Percentiles rank a stretch among this genome's conserved stretches.
These are phyloP conservation scores for Latrodectus elegans DNA, from an alignment of 2,888 invertebrate genomes.

Conservation along the genomic window DNA sequence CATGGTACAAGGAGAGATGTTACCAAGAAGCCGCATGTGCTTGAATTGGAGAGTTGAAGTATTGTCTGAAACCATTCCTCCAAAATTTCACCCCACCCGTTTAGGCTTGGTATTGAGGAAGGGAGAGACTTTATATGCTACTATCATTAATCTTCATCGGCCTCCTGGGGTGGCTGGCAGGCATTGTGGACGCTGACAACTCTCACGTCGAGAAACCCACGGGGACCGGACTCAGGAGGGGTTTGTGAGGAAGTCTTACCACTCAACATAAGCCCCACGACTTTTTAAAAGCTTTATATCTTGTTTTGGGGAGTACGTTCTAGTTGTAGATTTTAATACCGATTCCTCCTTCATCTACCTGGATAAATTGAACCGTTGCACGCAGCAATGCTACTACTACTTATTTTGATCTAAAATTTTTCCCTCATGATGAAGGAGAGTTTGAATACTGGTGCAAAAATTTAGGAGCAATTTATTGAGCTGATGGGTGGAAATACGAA, in stretches of 20 bases:
- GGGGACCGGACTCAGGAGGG: conserved; percentile 59
- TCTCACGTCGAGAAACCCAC: conserved; percentile 45
- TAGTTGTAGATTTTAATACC: too few species aligned
- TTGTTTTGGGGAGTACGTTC: conserved; percentile 17
- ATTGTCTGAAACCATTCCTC: conserved; percentile 61
- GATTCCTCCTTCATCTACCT: too few species aligned
- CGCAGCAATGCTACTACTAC: too few species aligned
- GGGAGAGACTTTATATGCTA: conserved; percentile 42
- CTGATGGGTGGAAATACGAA: too few species aligned
- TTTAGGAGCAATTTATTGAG: neutral
- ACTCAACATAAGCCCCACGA: conserved; percentile 51
- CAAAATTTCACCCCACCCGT: conserved; percentile 38
- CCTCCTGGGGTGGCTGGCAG: conserved; percentile 61
- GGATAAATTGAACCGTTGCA: too few species aligned
- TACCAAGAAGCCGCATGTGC: conserved; percentile 66
- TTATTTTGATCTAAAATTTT: too few species aligned
- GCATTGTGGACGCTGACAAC: conserved; percentile 69
- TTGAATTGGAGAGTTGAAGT: conserved; percentile 46
- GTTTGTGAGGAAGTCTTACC: conserved; percentile 38
- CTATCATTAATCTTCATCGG: conserved; percentile 70
- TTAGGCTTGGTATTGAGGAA: conserved; percentile 50
- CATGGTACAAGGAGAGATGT: conserved; percentile 19
- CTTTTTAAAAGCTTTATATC: conserved; percentile 55
- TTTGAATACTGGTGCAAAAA: neutral
- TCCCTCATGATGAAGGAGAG: neutral